Evolutionary conservation across 2,113 vertebrate species (phyloP), one percentile per base, ranked within the genome.

Genomic region (Hirundichthys speculiger): DNA sequence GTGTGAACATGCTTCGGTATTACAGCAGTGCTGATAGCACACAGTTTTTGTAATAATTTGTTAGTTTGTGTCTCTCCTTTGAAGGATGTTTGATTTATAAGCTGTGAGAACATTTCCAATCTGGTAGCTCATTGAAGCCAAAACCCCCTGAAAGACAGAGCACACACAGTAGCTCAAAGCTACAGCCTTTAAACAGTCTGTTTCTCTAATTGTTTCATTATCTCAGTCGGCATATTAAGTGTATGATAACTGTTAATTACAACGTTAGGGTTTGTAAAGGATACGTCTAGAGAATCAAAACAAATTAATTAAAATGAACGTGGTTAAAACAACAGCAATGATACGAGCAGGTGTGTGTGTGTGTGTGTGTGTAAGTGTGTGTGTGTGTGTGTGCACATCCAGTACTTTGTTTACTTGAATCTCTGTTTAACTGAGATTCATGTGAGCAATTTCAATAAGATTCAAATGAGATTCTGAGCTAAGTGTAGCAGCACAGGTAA

Each of bases 281-380:
- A 90, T 91, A 90, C 87, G 90, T 90, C 88, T 91, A 62, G 81
- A 88, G 88, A 87, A 90, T 88, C 85, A 85, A 89, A 88, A 91
- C 87, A 85, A 90, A 89, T 90, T 90, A 89, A 91, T 91, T 90
- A 90, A 86, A 82, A 64, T 52, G 54, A 83, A 83, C 74, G 77
- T 62, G 68, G 80, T 86, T 85, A 78, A 88, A 89, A 86, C 82
- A 86, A 76, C 80, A 75, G 70, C 67, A 70, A 57, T 69, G 84
- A 86, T 83, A 85, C 83, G 79, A 88, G 87, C 82, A 89, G 89
- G 86, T 89, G 57, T 52, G 49, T 15, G 54, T 61, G 61, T 38
- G 55, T 73, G 50, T 59, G 73, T 71, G 54, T 69, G 56, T 63
- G 53, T 67, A 49, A 68, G 59, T 54, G 53, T 54, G 3, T 43